Evolutionary conservation across 2,888 invertebrate species (phyloP), one percentile per base, ranked within the genome.

Genomic region (Morpho achilles): DNA sequence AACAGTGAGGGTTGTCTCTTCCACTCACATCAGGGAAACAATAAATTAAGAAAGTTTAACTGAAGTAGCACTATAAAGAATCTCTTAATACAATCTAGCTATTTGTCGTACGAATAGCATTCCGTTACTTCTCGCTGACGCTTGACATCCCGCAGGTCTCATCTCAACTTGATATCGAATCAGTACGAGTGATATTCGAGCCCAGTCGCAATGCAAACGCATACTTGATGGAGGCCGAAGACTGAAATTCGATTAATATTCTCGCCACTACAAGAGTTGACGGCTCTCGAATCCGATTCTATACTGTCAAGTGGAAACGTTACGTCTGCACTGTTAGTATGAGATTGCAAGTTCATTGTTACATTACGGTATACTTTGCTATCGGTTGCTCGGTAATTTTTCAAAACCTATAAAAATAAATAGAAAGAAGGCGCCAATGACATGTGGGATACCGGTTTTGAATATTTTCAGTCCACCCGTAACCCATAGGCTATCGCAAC

Each of bases 191-290:
- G 77, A 77, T 76, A 75, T 73, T 80, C 73, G 74, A 85, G 84
- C 71, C 81, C 59, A 47, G 47, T 16, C 7, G 82, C 83, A 82
- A 84, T 82, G 80, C 76, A 84, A 84, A 80, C 84, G 80, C 77
- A 77, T 76, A 79, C 85, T 85, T 81, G 84, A 82, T 82, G 80
- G 79, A 75, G 74, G 72, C 68, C 74, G 81, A 76, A 80, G 76
- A 80, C 80, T 80, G 79, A 85, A 81, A 88, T 87, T 83, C 87
- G 85, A 88, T 88, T 87, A 87, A 84, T 80, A 82, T 80, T 84
- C 54, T 8, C 54, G 54, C 53, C 45, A 59, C 62, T 59, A 50
- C 53, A 55, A 55, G 46, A 82, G 77, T 78, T 77, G 75, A 75
- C 73, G 76, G 72, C 74, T 70, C 81, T 82, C 76, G 78, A 80